A percentile compares a stretch with the other conserved stretches of the same genome.
Conservation (phyloP, 2,113 vertebrate genomes). For the Eclectus roratus region DNA sequence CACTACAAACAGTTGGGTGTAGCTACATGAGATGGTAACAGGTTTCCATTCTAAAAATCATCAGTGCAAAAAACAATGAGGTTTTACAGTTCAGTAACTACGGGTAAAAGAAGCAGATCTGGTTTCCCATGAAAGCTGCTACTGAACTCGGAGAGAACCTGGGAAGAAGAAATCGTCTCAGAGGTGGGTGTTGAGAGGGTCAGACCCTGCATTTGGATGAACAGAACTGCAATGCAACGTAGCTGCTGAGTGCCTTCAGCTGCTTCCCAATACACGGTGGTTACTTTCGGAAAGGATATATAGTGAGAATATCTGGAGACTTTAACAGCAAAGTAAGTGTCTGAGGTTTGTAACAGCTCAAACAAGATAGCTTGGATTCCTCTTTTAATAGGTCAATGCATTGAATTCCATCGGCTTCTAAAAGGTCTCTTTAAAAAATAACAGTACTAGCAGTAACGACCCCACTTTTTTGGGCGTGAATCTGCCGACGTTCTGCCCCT, state of each 20-base stretch:
- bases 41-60: slow-evolving; percentile 76
- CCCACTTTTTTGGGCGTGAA: not conserved
- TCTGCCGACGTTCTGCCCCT: not conserved
- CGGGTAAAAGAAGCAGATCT: slow-evolving; percentile 74
- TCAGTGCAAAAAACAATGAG: slow-evolving; percentile 92
- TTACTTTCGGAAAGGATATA: slow-evolving; percentile 13
- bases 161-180: slow-evolving; percentile 25
- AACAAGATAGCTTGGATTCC: slow-evolving; percentile 41
- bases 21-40: slow-evolving; percentile 79
- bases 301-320: slow-evolving; percentile 20
- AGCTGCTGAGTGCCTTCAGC: slow-evolving; percentile 31
- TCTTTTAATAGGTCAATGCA: slow-evolving; percentile 26
- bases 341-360: slow-evolving; percentile 51
- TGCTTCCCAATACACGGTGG: not conserved
- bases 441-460: not conserved
- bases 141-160: slow-evolving; percentile 48
- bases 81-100: slow-evolving; percentile 86
- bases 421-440: slow-evolving; percentile 54
- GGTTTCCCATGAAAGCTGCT: slow-evolving; percentile 63
- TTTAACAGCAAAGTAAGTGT: slow-evolving; percentile 27
- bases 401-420: slow-evolving; percentile 31
- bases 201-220: slow-evolving; percentile 57
- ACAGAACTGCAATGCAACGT: slow-evolving; percentile 19
- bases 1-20: slow-evolving; percentile 73
- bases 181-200: slow-evolving; percentile 37